Percentiles rank a stretch among this genome's conserved stretches.
Evolutionary conservation across 2,113 vertebrate genomes (phyloP).

Genomic region (Ictalurus punctatus): DNA sequence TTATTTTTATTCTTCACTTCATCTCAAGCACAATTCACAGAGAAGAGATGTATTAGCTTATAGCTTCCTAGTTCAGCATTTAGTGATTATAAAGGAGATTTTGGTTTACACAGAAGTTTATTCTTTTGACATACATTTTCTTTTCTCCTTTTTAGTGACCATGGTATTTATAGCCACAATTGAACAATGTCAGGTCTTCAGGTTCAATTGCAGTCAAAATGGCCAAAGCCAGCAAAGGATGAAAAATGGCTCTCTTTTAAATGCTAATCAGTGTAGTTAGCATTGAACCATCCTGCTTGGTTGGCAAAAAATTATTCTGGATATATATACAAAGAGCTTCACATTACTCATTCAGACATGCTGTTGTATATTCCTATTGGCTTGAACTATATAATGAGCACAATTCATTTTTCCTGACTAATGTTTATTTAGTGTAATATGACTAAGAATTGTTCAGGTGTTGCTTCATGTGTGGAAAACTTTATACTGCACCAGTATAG

Average conservation of each 20-base stretch:
- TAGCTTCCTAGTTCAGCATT: slow-evolving; percentile 23
- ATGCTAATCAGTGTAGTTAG: slow-evolving; percentile 59
- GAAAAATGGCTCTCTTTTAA: slow-evolving; percentile 59
- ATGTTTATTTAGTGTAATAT: slow-evolving; percentile 11
- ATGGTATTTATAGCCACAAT: slow-evolving; percentile 56
- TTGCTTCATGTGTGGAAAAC: not conserved
- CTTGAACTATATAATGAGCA: not conserved
- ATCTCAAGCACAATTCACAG: slow-evolving; percentile 10
- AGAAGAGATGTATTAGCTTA: not conserved
- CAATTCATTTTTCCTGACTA: not conserved
- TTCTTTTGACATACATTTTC: slow-evolving; percentile 41
- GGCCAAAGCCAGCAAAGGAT: slow-evolving; percentile 31
- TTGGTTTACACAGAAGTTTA: slow-evolving; percentile 47
- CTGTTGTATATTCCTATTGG: slow-evolving; percentile 13
- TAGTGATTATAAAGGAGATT: slow-evolving; percentile 37
- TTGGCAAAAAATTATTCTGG: slow-evolving; percentile 42
- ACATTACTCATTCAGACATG: slow-evolving; percentile 37
- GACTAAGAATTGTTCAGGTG: not conserved
- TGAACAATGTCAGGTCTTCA: slow-evolving; percentile 45
- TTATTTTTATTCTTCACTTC: slow-evolving; percentile 2
- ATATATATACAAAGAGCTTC: slow-evolving; percentile 35
- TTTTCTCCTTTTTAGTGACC: slow-evolving; percentile 48
- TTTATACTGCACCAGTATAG: not conserved
- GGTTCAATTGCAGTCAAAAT: slow-evolving; percentile 54
- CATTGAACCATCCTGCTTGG: slow-evolving; percentile 35